phyloP scores from a whole-genome alignment of 2,888 invertebrate genomes.

The Eupithecia vulgata region DNA sequence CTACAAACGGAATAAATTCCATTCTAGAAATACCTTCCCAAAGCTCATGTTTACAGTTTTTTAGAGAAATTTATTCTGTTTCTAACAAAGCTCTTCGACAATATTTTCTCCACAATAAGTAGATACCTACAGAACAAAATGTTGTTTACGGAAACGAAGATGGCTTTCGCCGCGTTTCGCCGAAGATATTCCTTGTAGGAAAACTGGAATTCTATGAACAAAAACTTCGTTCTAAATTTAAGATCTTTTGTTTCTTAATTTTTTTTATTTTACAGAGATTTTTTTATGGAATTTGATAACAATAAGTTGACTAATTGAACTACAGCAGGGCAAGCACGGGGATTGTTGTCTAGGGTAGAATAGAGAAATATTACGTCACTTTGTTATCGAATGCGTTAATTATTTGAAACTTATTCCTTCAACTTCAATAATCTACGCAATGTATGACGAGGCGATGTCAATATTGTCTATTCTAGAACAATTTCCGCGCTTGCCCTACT shows the following conservation, averaged over 20 bases:
- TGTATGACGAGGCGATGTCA: too few species aligned
- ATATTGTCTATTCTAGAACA: too few species aligned
- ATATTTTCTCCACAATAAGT: background rate
- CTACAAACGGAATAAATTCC: background rate
- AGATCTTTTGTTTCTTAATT: background rate
- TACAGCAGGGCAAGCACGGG: too few species aligned
- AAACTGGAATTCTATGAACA: background rate
- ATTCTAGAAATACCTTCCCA: background rate
- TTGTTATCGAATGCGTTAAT: too few species aligned
- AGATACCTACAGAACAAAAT: constrained; percentile 10
- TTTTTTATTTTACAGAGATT: background rate
- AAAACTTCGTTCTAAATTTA: background rate
- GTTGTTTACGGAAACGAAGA: constrained; percentile 16
- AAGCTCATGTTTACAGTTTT: background rate
- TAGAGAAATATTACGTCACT: too few species aligned
- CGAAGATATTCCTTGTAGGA: background rate
- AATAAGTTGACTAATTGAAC: too few species aligned
- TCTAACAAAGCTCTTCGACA: constrained; percentile 7
- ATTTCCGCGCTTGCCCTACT: too few species aligned
- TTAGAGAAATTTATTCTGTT: background rate
- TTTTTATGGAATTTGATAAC: background rate
- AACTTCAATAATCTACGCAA: too few species aligned
- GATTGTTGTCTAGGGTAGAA: too few species aligned
- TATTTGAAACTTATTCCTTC: too few species aligned
- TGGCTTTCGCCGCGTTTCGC: background rate